Evolutionary conservation across 2,888 invertebrate genomes (phyloP).

Genomic region (Hypomecis atomaria): DNA sequence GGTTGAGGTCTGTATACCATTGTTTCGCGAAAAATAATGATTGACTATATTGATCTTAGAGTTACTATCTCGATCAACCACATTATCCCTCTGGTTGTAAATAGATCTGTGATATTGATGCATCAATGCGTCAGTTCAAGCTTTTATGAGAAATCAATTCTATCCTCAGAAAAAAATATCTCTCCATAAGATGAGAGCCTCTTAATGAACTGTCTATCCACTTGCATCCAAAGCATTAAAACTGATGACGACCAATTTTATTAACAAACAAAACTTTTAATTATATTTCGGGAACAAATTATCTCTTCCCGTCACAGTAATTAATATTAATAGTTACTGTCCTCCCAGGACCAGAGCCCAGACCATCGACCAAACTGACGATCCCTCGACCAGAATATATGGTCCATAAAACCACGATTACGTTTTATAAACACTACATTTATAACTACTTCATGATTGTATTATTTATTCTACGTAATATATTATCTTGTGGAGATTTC

Average conservation of each 20-base stretch:
- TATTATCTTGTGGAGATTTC: conserved; percentile 78
- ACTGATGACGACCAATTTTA: conserved; percentile 42
- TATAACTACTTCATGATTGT: conserved; percentile 83
- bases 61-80: too few species aligned
- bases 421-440: conserved; percentile 84
- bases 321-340: conserved; percentile 68
- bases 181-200: neutral
- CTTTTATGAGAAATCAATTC: neutral
- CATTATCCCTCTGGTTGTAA: too few species aligned
- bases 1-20: too few species aligned
- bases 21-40: too few species aligned
- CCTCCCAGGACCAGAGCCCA: conserved; percentile 27
- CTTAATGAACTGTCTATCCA: conserved; percentile 22
- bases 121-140: neutral
- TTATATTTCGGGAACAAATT: conserved; percentile 49
- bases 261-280: conserved; percentile 57
- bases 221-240: neutral
- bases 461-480: conserved; percentile 84
- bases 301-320: conserved; percentile 58
- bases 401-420: conserved; percentile 80
- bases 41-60: too few species aligned
- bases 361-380: conserved; percentile 28
- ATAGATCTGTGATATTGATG: too few species aligned
- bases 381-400: conserved; percentile 70
- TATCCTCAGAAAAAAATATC: neutral